phyloP scores from a whole-genome alignment of 2,797 vertebrate genomes.

The Botia kubotai region DNA sequence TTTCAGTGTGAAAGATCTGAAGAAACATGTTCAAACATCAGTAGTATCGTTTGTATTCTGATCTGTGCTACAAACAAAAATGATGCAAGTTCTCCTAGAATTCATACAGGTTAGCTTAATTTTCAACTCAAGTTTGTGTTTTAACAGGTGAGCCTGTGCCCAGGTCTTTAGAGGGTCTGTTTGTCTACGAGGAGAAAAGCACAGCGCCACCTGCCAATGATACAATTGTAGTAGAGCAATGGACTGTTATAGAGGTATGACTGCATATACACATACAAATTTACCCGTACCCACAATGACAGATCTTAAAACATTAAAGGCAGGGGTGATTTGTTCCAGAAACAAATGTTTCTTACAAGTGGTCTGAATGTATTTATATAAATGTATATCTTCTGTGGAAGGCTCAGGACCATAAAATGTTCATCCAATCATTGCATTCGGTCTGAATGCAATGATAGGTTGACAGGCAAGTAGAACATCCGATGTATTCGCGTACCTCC shows the following conservation, averaged over 20 bases:
- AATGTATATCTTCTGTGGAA: no score
- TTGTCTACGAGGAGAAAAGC: slow-evolving; percentile 91
- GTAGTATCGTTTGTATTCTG: neutral
- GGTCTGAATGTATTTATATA: no score
- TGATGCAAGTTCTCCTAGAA: neutral
- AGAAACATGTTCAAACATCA: neutral
- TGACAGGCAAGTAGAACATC: no score
- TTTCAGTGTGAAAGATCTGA: neutral
- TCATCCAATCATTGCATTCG: no score
- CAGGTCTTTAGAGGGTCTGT: slow-evolving; percentile 91
- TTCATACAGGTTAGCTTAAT: neutral
- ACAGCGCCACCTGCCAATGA: slow-evolving; percentile 87
- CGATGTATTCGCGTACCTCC: no score
- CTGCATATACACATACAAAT: neutral
- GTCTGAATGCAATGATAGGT: no score
- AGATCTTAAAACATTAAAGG: no score
- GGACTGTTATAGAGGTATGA: slow-evolving; percentile 94
- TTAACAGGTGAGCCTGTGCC: slow-evolving; percentile 87
- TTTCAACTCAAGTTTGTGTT: neutral
- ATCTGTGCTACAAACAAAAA: neutral
- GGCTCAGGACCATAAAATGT: no score
- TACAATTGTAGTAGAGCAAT: slow-evolving; percentile 97
- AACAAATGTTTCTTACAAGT: no score
- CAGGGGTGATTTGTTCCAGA: no score
- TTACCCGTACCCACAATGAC: neutral